Evolutionary conservation across 2,888 invertebrate species (phyloP).

Genomic region (Tinea trinotella): DNA sequence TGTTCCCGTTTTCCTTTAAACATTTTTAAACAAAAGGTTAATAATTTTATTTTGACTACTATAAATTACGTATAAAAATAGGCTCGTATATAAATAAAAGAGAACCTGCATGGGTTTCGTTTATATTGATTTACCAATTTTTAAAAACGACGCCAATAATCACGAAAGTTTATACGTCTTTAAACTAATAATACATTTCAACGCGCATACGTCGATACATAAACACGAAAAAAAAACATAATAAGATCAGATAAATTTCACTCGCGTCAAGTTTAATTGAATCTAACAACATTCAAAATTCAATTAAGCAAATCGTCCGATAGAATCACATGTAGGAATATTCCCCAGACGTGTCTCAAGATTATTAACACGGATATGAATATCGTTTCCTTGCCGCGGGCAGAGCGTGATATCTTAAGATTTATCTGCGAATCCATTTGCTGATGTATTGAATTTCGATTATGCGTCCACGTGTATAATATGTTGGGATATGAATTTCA

Average conservation of each 20-base stretch:
- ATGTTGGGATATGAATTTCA: slow-evolving; percentile 8
- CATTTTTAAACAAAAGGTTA: no score
- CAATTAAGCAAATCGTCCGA: slow-evolving; percentile 14
- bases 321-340: slow-evolving; percentile 15
- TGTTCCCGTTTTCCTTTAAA: no score
- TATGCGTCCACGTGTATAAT: slow-evolving; percentile 15
- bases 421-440: slow-evolving; percentile 20
- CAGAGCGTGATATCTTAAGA: slow-evolving; percentile 17
- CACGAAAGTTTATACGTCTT: no score
- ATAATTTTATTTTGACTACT: no score
- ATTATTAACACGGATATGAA: slow-evolving; percentile 66
- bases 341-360: slow-evolving; percentile 15
- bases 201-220: no score
- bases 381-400: slow-evolving; percentile 22
- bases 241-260: not conserved
- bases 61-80: no score
- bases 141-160: no score
- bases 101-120: no score
- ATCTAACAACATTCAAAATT: slow-evolving; percentile 13
- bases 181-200: no score
- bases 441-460: slow-evolving; percentile 20
- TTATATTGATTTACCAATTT: no score
- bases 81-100: no score
- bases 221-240: not conserved
- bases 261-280: slow-evolving; percentile 9